A percentile compares a stretch with the other conserved stretches of the same genome.
These are phyloP conservation scores for Pristionchus pacificus DNA, from an alignment of 1,140 invertebrate species.

Conservation along the genomic window DNA sequence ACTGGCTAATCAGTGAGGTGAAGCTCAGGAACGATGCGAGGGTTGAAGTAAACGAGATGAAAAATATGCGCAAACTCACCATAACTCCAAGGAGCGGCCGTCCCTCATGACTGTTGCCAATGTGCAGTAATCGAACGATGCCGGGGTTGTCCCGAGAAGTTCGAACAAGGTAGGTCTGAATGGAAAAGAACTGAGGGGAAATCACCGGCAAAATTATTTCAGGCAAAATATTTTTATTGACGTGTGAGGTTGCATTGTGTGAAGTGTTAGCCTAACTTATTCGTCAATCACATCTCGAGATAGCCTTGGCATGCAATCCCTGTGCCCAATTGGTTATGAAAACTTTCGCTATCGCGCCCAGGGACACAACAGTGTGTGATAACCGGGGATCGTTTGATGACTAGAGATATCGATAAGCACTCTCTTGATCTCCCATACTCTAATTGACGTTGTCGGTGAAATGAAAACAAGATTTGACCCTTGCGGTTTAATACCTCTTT, in stretches of 20 bases:
- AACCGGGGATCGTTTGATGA: too few relatives aligned
- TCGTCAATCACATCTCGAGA: too few relatives aligned
- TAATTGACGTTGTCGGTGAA: slow-evolving; percentile 38
- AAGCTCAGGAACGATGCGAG: too few relatives aligned
- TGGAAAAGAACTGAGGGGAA: too few relatives aligned
- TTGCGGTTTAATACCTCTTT: neutral
- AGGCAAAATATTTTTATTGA: neutral
- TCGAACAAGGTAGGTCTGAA: neutral
- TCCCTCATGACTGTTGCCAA: slow-evolving; percentile 39
- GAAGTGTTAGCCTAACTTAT: neutral
- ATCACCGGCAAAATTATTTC: too few relatives aligned
- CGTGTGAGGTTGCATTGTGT: neutral
- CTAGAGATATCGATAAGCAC: too few relatives aligned
- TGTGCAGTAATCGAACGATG: slow-evolving; percentile 38
- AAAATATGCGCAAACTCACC: slow-evolving; percentile 17
- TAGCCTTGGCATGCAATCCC: neutral
- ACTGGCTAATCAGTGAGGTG: too few relatives aligned
- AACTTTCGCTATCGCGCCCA: too few relatives aligned
- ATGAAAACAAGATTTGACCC: neutral
- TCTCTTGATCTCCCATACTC: neutral
- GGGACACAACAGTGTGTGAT: neutral
- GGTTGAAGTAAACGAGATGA: slow-evolving; percentile 6
- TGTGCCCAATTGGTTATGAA: neutral
- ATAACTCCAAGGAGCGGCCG: slow-evolving; percentile 44
- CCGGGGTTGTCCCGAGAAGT: slow-evolving; percentile 41